Base-by-base conservation (phyloP, 2,888 invertebrate genomes). In the Caenorhabditis sp. region DNA sequence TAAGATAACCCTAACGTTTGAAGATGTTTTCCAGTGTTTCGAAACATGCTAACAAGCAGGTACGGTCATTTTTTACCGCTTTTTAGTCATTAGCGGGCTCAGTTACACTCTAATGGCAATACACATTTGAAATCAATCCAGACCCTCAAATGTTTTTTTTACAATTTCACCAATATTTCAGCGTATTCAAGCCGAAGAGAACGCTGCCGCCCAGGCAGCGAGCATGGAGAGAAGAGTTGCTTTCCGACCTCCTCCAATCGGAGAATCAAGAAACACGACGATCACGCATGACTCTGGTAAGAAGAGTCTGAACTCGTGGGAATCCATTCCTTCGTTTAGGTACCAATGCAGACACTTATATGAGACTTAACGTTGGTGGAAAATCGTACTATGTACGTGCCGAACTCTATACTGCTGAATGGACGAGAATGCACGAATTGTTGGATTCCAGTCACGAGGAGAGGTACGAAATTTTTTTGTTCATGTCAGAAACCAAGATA, bases 291-390 rank as follows among this genome's bases (percentile, higher is more conserved):
- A 74, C 12, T 69, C 69, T 28, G 73, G 74, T 77, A 56, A 66
- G 10, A 26, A 28, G 49, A n/a, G 14, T 38, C 19, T 24, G 54
- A 47, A 58, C 38, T 51, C 47, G 51, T 54, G 58, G 16, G 58
- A 61, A 63, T 31, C n/a, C 26, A n/a, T 59, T 24, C 38, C 47
- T 14, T 51, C 28, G n/a, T 56, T 51, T 44, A 82, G 82, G 74
- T 14, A 66, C 73, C 44, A 75, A 82, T 63, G 41, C 68, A 0
- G 88, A 87, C 38, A 69, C 80, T 16, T 88, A 86, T 54, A 82
- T 87, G 72, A 77, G 86, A 38, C 75, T 91, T 47, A 90, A 89
- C 59, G 82, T 91, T 56, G 91, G 91, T 8, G 91, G 91, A 10
- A 90, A 90, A 73, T 86, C 89, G 7, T 91, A 89, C 76, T 85